Conservation (phyloP, 2,888 invertebrate genomes). For the Hemithea aestivaria region DNA sequence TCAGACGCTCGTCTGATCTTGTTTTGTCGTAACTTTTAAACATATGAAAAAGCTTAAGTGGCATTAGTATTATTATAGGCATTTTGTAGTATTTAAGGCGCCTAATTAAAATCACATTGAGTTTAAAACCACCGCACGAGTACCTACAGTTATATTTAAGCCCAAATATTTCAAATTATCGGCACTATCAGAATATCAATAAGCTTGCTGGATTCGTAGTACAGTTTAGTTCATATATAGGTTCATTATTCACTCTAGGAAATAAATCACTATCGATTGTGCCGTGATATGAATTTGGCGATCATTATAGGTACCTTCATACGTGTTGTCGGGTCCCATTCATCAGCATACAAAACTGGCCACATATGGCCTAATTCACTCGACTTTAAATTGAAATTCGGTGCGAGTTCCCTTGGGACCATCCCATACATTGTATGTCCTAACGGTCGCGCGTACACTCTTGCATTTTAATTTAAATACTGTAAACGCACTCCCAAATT, state of each 20-base stretch:
- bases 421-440: slow-evolving; percentile 40
- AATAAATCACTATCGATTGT: slow-evolving; percentile 12
- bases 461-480: slow-evolving; percentile 57
- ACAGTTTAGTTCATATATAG: slow-evolving; percentile 15
- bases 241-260: slow-evolving; percentile 10
- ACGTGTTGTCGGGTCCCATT: slow-evolving; percentile 27
- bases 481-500: slow-evolving; percentile 45
- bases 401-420: slow-evolving; percentile 54
- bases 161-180: slow-evolving; percentile 2
- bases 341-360: slow-evolving; percentile 33
- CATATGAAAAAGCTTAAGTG: too few species aligned
- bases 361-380: slow-evolving; percentile 52
- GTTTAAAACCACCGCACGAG: too few species aligned
- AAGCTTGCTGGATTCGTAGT: slow-evolving; percentile 9
- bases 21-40: too few species aligned
- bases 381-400: slow-evolving; percentile 61
- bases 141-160: slow-evolving; percentile 6
- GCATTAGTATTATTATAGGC: too few species aligned
- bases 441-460: slow-evolving; percentile 43
- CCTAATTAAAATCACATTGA: too few species aligned
- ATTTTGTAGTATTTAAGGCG: too few species aligned
- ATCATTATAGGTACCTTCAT: slow-evolving; percentile 15
- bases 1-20: too few species aligned
- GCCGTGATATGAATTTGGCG: slow-evolving; percentile 24
- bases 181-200: slow-evolving; percentile 12